Evolutionary conservation across 2,888 invertebrate genomes (phyloP).

Genomic region (Hoplodrina blanda): DNA sequence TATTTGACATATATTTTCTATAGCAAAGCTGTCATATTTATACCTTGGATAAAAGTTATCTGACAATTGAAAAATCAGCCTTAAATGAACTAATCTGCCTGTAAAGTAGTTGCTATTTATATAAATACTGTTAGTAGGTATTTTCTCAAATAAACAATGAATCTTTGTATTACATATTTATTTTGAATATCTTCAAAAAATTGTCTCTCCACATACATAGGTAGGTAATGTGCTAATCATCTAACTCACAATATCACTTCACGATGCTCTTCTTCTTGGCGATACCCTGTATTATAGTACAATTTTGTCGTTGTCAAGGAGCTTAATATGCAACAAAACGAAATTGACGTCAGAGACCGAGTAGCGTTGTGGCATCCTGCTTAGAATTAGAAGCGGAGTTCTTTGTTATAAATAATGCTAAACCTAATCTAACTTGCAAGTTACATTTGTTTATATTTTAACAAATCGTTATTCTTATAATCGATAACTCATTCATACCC

Average conservation of each 20-base stretch:
- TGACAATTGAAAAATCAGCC: too few relatives aligned
- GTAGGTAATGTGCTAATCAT: conserved; percentile 43
- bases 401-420: too few relatives aligned
- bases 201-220: conserved; percentile 28
- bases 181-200: conserved; percentile 52
- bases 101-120: conserved; percentile 22
- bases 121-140: conserved; percentile 5
- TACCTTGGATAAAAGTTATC: too few relatives aligned
- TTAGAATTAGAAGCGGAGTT: not conserved
- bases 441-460: not conserved
- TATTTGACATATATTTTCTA: too few relatives aligned
- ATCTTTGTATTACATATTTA: conserved; percentile 42
- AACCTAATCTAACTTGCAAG: not conserved
- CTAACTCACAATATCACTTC: conserved; percentile 71
- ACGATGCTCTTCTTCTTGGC: conserved; percentile 60
- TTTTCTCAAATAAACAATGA: conserved; percentile 39
- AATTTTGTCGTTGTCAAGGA: conserved; percentile 28
- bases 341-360: not conserved
- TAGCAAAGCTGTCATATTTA: too few relatives aligned
- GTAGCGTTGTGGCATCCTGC: conserved; percentile 11
- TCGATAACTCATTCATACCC: not conserved
- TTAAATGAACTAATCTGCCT: not conserved
- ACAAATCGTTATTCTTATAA: not conserved
- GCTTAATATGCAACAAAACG: conserved; percentile 12
- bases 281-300: conserved; percentile 68